A percentile compares a stretch with the other conserved stretches of the same genome.
phyloP scores from a whole-genome alignment of 2,888 invertebrate genomes.

The Tiphia femorata region DNA sequence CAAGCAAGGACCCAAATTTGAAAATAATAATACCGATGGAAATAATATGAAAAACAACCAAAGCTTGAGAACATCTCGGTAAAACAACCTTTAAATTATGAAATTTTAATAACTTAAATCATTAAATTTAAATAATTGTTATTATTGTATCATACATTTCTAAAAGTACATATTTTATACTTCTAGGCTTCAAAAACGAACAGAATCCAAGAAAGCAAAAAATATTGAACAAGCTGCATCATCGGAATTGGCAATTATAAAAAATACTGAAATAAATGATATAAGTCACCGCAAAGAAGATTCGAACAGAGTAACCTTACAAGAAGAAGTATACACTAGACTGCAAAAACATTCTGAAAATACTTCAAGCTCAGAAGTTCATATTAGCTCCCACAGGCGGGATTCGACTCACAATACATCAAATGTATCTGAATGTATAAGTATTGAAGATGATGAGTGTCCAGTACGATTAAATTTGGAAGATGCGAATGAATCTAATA shows the following conservation, averaged over 20 bases:
- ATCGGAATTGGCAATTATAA: constrained; percentile 32
- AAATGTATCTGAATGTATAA: constrained; percentile 17
- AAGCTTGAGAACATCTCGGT: constrained; percentile 64
- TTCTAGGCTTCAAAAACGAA: constrained; percentile 62
- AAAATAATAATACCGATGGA: constrained; percentile 30
- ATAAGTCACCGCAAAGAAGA: constrained; percentile 58
- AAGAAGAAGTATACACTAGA: constrained; percentile 53
- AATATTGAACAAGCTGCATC: constrained; percentile 45
- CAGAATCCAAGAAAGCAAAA: constrained; percentile 57
- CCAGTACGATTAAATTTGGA: constrained; percentile 26
- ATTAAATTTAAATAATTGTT: neutral
- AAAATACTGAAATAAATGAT: constrained; percentile 42
- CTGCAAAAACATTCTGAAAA: constrained; percentile 49
- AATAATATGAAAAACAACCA: constrained; percentile 47
- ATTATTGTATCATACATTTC: neutral
- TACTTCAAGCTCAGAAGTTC: constrained; percentile 36
- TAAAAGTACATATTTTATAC: no score
- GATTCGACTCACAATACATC: constrained; percentile 19
- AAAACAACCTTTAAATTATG: constrained; percentile 1
- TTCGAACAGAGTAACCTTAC: constrained; percentile 51
- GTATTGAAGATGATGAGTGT: constrained; percentile 20
- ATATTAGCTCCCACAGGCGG: constrained; percentile 32
- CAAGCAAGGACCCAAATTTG: constrained; percentile 57
- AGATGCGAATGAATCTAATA: constrained; percentile 21
- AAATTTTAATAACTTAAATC: neutral